Evolutionary conservation across 2,888 invertebrate genomes (phyloP).

Genomic region (Choristoneura rosaceana): DNA sequence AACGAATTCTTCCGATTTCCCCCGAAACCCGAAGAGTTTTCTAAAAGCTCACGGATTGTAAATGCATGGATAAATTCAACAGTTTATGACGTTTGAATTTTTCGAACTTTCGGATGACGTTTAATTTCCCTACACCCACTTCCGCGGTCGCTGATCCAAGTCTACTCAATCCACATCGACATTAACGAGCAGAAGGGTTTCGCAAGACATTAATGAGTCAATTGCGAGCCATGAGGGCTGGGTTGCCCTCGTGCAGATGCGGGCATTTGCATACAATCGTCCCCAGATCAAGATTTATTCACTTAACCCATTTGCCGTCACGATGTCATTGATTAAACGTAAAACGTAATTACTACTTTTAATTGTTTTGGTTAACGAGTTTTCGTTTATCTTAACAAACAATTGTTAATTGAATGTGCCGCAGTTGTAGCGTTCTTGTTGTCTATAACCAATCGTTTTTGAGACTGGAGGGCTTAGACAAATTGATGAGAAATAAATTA

Average conservation of each 20-base stretch:
- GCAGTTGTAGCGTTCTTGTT: neutral
- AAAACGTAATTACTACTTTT: slow-evolving; percentile 29
- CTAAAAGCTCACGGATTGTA: too few species aligned
- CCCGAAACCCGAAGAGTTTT: too few species aligned
- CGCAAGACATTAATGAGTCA: slow-evolving; percentile 45
- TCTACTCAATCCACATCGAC: slow-evolving; percentile 22
- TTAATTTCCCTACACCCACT: too few species aligned
- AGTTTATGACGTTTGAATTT: too few species aligned
- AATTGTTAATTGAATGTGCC: neutral
- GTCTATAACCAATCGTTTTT: neutral
- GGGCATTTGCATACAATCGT: slow-evolving; percentile 76
- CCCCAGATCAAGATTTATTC: slow-evolving; percentile 58
- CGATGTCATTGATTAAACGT: slow-evolving; percentile 41
- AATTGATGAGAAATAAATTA: neutral
- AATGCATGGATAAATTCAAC: too few species aligned
- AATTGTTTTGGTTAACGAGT: slow-evolving; percentile 29
- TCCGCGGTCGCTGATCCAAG: neutral
- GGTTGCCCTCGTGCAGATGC: slow-evolving; percentile 60
- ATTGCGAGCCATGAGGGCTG: slow-evolving; percentile 38
- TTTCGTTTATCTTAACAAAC: slow-evolving; percentile 14
- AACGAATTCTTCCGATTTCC: too few species aligned
- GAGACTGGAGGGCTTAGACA: neutral
- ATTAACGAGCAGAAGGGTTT: slow-evolving; percentile 37
- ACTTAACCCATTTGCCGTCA: slow-evolving; percentile 59
- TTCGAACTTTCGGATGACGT: too few species aligned